Evolutionary conservation across 1,140 invertebrate species (phyloP).

Genomic region (Melitaea cinxia): DNA sequence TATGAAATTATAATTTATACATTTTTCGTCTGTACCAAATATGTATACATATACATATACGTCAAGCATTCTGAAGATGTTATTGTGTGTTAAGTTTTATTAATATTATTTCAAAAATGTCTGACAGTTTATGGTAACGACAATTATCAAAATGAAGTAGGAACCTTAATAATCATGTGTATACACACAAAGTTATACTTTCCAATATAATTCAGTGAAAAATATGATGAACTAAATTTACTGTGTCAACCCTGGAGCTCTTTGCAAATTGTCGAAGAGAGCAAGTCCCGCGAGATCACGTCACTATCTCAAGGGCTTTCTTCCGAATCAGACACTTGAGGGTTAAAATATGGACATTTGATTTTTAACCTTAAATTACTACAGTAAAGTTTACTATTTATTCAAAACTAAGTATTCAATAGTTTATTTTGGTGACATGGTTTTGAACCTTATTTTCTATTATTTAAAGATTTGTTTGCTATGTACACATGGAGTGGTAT

Average conservation of each 20-base stretch:
- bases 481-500: background rate
- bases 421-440: background rate
- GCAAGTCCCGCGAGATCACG: slow-evolving; percentile 47
- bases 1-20: no score
- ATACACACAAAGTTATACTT: no score
- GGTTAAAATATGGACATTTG: background rate
- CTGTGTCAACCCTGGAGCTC: slow-evolving; percentile 33
- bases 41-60: no score
- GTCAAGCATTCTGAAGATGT: no score
- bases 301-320: slow-evolving; percentile 44
- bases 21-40: no score
- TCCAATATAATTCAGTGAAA: background rate
- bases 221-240: background rate
- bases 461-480: background rate
- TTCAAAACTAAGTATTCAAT: background rate
- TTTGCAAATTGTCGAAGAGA: slow-evolving; percentile 39
- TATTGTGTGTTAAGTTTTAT: no score
- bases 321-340: slow-evolving; percentile 44
- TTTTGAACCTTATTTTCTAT: background rate
- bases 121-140: no score
- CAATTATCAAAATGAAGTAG: no score
- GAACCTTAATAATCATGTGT: no score
- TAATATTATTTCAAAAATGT: no score
- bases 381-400: background rate
- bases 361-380: slow-evolving; percentile 16